Evolutionary conservation across 2,888 invertebrate species (phyloP).

Genomic region (Fragum fragum): DNA sequence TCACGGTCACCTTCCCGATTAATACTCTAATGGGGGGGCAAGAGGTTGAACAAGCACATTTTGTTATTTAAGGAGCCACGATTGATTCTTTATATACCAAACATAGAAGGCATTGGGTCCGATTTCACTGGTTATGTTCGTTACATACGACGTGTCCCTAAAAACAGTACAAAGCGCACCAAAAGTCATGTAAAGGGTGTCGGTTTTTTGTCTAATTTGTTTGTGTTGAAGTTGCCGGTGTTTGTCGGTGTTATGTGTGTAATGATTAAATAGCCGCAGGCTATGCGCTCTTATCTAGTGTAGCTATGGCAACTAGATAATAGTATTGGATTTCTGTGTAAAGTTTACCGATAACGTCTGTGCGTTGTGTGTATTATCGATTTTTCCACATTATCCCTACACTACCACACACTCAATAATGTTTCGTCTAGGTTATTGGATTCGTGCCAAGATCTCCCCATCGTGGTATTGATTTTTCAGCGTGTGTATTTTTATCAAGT

Average conservation of each 20-base stretch:
- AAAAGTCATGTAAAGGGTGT: too few relatives aligned
- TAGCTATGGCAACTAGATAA: background rate
- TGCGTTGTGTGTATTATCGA: conserved; percentile 1
- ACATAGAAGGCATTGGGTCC: too few relatives aligned
- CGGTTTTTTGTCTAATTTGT: too few relatives aligned
- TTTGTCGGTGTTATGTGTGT: background rate
- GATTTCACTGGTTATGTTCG: too few relatives aligned
- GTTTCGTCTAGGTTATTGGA: background rate
- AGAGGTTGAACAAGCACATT: too few relatives aligned
- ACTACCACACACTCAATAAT: background rate
- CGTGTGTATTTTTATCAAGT: conserved; percentile 3
- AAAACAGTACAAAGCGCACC: too few relatives aligned
- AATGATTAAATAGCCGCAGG: background rate
- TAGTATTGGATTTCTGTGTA: conserved; percentile 6
- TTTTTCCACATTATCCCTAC: background rate
- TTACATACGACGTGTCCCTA: too few relatives aligned
- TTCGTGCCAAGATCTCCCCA: conserved; percentile 2
- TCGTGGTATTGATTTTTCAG: background rate
- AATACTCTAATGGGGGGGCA: too few relatives aligned
- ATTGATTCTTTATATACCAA: too few relatives aligned
- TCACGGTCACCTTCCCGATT: too few relatives aligned
- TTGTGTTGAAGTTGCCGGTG: background rate
- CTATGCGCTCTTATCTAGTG: background rate
- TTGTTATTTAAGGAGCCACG: too few relatives aligned
- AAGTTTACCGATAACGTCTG: background rate